Evolutionary conservation across 2,888 invertebrate species (phyloP), one percentile per base, ranked within the genome.

Genomic region (Polydrusus tereticollis): DNA sequence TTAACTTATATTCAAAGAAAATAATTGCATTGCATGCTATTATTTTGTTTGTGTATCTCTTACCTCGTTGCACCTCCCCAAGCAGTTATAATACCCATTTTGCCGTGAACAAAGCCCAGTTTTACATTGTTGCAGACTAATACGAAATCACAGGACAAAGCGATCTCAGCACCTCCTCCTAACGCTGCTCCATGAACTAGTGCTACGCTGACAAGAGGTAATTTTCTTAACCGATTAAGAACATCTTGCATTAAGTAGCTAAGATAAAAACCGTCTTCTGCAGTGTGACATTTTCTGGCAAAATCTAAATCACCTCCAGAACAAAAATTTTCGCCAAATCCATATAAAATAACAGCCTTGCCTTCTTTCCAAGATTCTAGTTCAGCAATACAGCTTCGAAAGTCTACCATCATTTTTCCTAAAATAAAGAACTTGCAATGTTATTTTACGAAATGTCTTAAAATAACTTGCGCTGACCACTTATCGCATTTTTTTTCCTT

Each of bases 351-450:
- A 0, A 83, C 80, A 0, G 81, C 82, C 74, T 84, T 83, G 6
- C 84, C 84, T 62, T 80, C 77, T 26, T 76, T 55, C 84, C 84
- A 84, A 3, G 75, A 52, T 75, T 83, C 83, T 14, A 84, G 73
- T 60, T 78, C 73, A 16, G 68, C 29, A 1, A 84, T 62, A 62
- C 80, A 80, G 14, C 78, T 77, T 14, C 81, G 74, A 2, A 84
- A 77, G 59, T 84, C 80, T 1, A 82, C 79, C 80, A 83, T 82
- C 84, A 84, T 84, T 73, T 78, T 76, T 33, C 83, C 84, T 83
- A 67, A 60, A 59, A 58, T 26, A 52, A 52, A 47, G 14, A 59
- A 12, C 36, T 10, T 10, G 12, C 7, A 36, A 2, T 10, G 36
- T 12, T 10, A 8, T 36, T 10, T 36, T 36, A 2, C 12, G 12